These are phyloP conservation scores for Callyntrura guangdongensis DNA, from an alignment of 2,888 invertebrate genomes.

Conservation along the genomic window DNA sequence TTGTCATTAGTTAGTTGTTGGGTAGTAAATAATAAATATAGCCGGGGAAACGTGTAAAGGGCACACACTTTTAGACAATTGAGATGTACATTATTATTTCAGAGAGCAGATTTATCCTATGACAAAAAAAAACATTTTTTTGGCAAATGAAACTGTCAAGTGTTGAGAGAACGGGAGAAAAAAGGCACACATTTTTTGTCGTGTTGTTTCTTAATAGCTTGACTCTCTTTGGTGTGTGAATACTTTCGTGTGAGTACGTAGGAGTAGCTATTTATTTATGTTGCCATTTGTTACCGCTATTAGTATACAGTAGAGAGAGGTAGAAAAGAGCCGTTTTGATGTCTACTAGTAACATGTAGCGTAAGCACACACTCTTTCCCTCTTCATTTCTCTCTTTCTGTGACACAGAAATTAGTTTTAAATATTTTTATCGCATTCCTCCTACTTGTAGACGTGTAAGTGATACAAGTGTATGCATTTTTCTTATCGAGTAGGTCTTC, in stretches of 20 bases:
- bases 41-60: neutral
- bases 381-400: neutral
- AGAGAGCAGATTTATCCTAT: too few species aligned
- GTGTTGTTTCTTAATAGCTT: too few species aligned
- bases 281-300: constrained; percentile 23
- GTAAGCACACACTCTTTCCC: neutral
- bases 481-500: constrained; percentile 8
- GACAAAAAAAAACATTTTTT: neutral
- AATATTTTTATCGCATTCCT: constrained; percentile 31
- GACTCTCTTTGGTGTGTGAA: neutral
- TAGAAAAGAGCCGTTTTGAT: too few species aligned
- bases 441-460: neutral
- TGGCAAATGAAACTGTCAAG: neutral
- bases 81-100: neutral
- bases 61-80: neutral
- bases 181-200: neutral
- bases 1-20: neutral
- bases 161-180: constrained; percentile 16
- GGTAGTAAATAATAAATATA: too few species aligned
- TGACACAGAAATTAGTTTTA: constrained; percentile 52
- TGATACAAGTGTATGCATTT: constrained; percentile 8
- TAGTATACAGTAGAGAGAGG: neutral
- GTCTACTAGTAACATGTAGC: neutral
- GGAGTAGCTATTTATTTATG: constrained; percentile 3
- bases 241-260: neutral